Conservation (phyloP, 2,797 vertebrate species). For the Sus cebifrons region DNA sequence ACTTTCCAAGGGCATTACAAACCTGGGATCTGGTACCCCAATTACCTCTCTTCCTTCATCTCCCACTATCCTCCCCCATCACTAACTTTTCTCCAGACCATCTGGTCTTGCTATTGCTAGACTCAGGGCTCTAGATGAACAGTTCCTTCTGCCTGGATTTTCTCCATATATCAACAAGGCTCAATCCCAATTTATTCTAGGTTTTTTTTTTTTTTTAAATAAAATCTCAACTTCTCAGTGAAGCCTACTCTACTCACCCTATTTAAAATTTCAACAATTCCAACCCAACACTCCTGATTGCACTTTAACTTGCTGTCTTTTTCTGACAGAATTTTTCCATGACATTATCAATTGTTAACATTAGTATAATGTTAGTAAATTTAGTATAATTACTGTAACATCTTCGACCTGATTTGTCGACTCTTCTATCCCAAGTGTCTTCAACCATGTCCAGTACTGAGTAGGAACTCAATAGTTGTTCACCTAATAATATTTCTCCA, state of each 20-base stretch:
- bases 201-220: neutral
- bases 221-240: conserved; percentile 24
- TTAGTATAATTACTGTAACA: neutral
- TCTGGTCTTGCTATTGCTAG: neutral
- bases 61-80: neutral
- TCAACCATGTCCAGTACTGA: neutral
- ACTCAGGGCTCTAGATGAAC: neutral
- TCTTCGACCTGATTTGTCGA: conserved; percentile 25
- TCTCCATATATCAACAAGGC: neutral
- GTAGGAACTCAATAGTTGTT: neutral
- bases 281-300: neutral
- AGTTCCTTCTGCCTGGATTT: neutral
- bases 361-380: neutral
- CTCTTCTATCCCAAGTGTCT: neutral
- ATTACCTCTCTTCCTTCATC: neutral
- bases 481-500: conserved; percentile 23
- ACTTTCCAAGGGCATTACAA: conserved; percentile 43
- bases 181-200: neutral
- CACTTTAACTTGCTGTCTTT: neutral
- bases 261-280: neutral
- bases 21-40: neutral
- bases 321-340: neutral
- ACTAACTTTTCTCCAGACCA: neutral
- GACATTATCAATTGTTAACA: neutral
- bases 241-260: neutral